These are phyloP conservation scores for Jaculus jaculus DNA, from an alignment of 2,113 vertebrate genomes.

Conservation along the genomic window DNA sequence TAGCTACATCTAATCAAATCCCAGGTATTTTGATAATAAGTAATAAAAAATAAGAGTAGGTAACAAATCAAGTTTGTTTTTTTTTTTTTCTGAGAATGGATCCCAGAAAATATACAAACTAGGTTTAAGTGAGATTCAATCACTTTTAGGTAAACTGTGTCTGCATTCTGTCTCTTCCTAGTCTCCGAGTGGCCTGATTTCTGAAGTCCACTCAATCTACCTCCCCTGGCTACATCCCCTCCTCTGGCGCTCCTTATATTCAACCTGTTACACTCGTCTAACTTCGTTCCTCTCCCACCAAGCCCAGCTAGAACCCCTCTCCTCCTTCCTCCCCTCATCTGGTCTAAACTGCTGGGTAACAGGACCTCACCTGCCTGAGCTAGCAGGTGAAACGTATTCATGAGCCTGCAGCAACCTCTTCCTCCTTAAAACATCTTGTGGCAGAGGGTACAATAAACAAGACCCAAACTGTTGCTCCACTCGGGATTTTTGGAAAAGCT, in stretches of 20 bases:
- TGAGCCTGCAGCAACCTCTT: background rate
- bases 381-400: background rate
- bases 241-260: background rate
- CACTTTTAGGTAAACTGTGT: background rate
- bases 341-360: background rate
- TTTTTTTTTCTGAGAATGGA: background rate
- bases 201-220: background rate
- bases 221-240: background rate
- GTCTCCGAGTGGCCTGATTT: background rate
- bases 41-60: background rate
- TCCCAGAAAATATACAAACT: background rate
- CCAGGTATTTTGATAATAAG: background rate
- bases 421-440: background rate
- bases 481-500: background rate
- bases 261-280: background rate
- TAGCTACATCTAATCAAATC: constrained; percentile 17
- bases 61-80: background rate
- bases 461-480: background rate
- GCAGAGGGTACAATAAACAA: background rate
- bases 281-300: background rate
- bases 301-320: background rate
- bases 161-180: rapidly evolving
- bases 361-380: background rate
- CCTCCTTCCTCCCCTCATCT: background rate
- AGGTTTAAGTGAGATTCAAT: background rate